Evolutionary conservation across 2,113 vertebrate genomes (phyloP), one percentile per base, ranked within the genome.

Genomic region (Mixornis gularis): DNA sequence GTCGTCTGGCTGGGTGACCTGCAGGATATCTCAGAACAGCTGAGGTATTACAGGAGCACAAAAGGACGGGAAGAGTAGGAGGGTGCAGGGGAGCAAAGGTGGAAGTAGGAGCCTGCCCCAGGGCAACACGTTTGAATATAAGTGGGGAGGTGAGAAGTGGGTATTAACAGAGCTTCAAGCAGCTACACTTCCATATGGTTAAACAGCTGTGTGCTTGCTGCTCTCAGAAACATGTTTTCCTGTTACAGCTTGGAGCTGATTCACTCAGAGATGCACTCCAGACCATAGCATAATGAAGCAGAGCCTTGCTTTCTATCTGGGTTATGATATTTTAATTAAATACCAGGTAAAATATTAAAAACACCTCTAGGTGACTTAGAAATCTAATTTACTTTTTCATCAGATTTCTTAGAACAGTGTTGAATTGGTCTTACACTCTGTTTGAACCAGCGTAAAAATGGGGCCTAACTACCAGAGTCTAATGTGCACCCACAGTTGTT

Each of bases 171-270:
- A 77, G 43, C 38, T 92, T 89, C 41, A 16, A 55, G 76, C 63
- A 91, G 63, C 72, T 78, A 85, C 20, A 14, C 55, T 90, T 93
- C 84, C 87, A 90, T 87, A 93, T 93, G 93, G 79, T 83, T 83
- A 79, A 79, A 87, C 86, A 92, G 73, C 71, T 89, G 92, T 88
- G 71, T 82, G 52, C 64, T 94, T 95, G 59, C 66, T 79, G 26
- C 53, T 83, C 65, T 90, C 58, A 56, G n/a, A 89, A 93, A 59
- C 69, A 74, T 8, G 0, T 92, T 92, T 92, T 94, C 56, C 70
- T 92, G 8, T 86, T 87, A 66, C 44, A 81, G 30, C 69, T 90
- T 84, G 55, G 80, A 86, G 77, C 48, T 41, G 48, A 74, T 92
- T 84, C 13, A 17, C 89, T 90, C 60, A 79, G 80, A 66, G 44